Evolutionary conservation across 2,888 invertebrate species (phyloP), one percentile per base, ranked within the genome.

Genomic region (Diarsia brunnea): DNA sequence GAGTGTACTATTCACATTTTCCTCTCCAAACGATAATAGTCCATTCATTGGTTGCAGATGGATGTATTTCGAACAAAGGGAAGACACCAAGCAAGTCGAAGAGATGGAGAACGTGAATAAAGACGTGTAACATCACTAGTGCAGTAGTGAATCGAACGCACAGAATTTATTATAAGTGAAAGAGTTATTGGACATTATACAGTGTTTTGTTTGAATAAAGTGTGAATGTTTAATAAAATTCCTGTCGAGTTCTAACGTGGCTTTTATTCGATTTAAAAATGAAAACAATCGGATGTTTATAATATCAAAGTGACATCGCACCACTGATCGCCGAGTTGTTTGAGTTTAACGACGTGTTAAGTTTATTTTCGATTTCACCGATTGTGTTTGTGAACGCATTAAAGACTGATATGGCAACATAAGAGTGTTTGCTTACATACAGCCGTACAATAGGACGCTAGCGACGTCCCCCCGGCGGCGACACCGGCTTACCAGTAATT

Each of bases 381-480:
- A 90, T 91, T 88, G 87, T 94, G 94, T 95, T 94, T 94, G 93
- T 91, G 87, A 86, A 93, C 91, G 91, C 90, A 92, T 93, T 93
- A 92, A 89, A 89, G 91, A 92, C 89, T 91, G 94, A 94, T 95
- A 94, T 93, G 92, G 89, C 93, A 94, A 95, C 94, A 93, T 93
- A 94, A 92, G 93, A 92, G 92, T 94, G 94, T 94, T 94, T 94
- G 92, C 92, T 91, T 91, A 93, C 90, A 93, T 90, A 90, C 88
- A 89, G 78, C 70, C 89, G 91, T 91, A 95, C 95, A 95, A 95
- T 95, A 92, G 93, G 75, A 84, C 90, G 88, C 89, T 82, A 86
- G 91, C 90, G 87, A 84, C 89, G 87, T 86, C 87, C 79, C 90
- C 8, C 24, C 24, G 19, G 8, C 19, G 31, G 49, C 85, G 84